Evolutionary conservation across 92 coral and sea anemone species (phyloP), one percentile per base, ranked within the genome.

Genomic region (Nematostella vectensis): DNA sequence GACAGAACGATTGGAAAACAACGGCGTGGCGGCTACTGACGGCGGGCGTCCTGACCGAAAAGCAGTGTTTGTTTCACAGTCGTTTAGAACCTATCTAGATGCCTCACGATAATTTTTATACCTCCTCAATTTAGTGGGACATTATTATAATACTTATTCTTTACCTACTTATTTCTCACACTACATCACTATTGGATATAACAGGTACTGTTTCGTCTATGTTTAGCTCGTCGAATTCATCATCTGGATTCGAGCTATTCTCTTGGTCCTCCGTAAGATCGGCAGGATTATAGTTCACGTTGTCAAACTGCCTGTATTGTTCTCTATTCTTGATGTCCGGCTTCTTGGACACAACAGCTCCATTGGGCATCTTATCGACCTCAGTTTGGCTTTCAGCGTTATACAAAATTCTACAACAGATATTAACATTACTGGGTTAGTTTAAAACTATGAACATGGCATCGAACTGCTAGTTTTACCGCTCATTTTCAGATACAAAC

Each of bases 251-350:
- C 18, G 23, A 45, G 40, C 40, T 33, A 15, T 15, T 33, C 17
- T 45, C 51, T 22, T 36, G 8, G 42, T 36, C 51, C 18, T 45
- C 51, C 23, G 54, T 52, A 4, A 52, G 56, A 23, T 55, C 54
- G 25, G 54, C 58, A 11, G 61, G 63, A 13, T 31, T 65, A 44
- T 53, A 78, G 61, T 78, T 78, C 54, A 78, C 33, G 45, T 78
- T 78, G 1, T 52, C 58, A 42, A 78, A 78, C 48, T 78, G 59
- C 49, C 61, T 59, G 61, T 78, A 70, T 23, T 57, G 47, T 43
- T 59, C 69, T 4, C 75, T 66, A 56, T 71, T 71, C 31, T 38
- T 63, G 31, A 61, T 59, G 4, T 37, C 58, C 1, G 69, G 58
- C 45, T 38, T 71, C 37, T 64, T 77, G 30, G 11, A 24, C 0